Evolutionary conservation across 1,140 invertebrate genomes (phyloP).

Genomic region (Radopholus similis): DNA sequence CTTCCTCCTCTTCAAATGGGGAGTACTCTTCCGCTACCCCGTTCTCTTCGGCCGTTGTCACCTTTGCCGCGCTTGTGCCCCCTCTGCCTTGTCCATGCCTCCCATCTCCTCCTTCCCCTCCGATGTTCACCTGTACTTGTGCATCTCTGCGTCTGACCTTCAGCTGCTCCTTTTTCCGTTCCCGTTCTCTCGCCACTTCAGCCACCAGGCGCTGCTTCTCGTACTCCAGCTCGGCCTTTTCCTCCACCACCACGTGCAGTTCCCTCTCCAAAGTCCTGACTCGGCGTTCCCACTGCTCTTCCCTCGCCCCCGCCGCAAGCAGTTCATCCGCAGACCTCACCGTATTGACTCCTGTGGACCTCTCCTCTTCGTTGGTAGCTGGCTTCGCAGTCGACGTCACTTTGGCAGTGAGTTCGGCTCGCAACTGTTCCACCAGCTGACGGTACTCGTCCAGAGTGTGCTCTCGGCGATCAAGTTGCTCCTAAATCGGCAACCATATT

Average conservation of each 20-base stretch:
- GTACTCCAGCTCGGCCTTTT: neutral
- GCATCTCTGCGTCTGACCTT: neutral
- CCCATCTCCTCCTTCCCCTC: neutral
- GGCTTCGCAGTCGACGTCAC: too few relatives aligned
- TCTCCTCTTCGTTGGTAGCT: neutral
- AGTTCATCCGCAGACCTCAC: neutral
- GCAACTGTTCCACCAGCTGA: slow-evolving; percentile 9
- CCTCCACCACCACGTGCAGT: neutral
- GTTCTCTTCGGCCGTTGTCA: neutral
- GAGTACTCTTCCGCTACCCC: neutral
- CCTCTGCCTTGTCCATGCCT: neutral
- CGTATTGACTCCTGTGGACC: neutral
- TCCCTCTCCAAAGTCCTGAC: slow-evolving; percentile 8
- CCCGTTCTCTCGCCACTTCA: too few relatives aligned
- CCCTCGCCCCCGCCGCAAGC: neutral
- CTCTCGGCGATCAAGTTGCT: slow-evolving; percentile 16
- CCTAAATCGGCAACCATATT: slow-evolving; percentile 9
- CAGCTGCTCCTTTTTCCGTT: too few relatives aligned
- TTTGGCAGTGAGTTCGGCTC: slow-evolving; percentile 16
- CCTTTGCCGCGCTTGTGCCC: neutral
- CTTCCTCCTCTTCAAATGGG: neutral
- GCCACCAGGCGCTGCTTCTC: neutral
- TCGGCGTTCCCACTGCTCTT: slow-evolving; percentile 10
- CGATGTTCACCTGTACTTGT: neutral
- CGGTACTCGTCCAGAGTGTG: slow-evolving; percentile 14